phyloP scores from a whole-genome alignment of 2,113 vertebrate genomes.

The Marmota monax region DNA sequence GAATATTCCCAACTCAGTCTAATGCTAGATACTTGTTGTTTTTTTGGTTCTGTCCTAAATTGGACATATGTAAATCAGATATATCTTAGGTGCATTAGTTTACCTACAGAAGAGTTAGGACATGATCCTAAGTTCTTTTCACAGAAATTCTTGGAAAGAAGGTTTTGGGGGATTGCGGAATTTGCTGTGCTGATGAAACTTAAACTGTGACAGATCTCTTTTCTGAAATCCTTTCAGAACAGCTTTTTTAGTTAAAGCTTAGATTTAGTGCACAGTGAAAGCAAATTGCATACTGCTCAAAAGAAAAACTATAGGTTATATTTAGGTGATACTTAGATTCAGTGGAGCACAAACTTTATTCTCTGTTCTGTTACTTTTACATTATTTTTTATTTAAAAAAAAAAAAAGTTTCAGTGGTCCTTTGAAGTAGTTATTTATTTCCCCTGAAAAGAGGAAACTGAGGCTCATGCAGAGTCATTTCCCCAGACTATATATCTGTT shows the following conservation, averaged over 20 bases:
- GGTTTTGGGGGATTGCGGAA: not conserved
- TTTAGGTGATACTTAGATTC: constrained; percentile 27
- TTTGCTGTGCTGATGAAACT: constrained; percentile 31
- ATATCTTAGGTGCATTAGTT: constrained; percentile 34
- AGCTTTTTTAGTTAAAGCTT: not conserved
- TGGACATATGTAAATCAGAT: not conserved
- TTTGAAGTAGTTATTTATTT: constrained; percentile 47
- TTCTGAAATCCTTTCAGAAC: not conserved
- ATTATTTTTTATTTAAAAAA: not conserved
- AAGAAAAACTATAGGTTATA: constrained; percentile 26
- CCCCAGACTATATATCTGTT: not conserved
- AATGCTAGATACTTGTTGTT: not conserved
- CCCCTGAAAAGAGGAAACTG: constrained; percentile 27
- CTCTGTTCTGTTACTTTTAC: not conserved
- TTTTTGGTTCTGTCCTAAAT: constrained; percentile 37
- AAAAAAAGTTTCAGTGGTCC: not conserved
- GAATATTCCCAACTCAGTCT: not conserved
- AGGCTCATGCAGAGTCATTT: not conserved
- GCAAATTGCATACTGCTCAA: not conserved
- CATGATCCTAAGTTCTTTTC: constrained; percentile 9
- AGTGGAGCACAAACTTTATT: not conserved
- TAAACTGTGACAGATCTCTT: not conserved
- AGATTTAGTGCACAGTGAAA: not conserved
- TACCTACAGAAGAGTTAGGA: constrained; percentile 3
- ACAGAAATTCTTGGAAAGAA: not conserved